Evolutionary conservation across 2,888 invertebrate genomes (phyloP).

Genomic region (Rhimphoctona megacephalus): DNA sequence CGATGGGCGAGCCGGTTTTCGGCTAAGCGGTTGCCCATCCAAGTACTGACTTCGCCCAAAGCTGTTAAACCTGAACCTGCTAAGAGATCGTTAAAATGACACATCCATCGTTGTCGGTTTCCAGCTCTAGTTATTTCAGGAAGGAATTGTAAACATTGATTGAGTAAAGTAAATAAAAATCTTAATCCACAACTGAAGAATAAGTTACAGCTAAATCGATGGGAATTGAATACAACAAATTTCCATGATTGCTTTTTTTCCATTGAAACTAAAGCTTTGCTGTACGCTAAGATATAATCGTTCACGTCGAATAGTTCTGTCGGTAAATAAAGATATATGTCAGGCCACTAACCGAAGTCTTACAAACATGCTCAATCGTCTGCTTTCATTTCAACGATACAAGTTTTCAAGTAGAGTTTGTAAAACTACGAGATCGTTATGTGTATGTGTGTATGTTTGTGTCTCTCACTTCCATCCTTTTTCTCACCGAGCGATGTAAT

Average conservation of each 20-base stretch:
- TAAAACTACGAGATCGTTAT: conserved; percentile 18
- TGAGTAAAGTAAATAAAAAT: neutral
- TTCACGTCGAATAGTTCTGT: neutral
- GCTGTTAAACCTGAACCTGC: neutral
- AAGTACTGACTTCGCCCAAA: neutral
- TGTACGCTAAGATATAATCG: neutral
- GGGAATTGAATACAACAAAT: neutral
- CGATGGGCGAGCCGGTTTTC: too few species aligned
- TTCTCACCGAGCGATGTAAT: neutral
- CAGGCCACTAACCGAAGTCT: conserved; percentile 21
- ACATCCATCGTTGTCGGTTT: neutral
- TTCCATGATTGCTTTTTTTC: neutral
- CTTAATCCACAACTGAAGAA: neutral
- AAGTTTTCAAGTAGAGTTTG: conserved; percentile 54
- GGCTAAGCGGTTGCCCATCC: neutral
- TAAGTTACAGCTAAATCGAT: neutral
- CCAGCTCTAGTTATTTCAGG: neutral
- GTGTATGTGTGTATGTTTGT: neutral
- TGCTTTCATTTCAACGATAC: conserved; percentile 7
- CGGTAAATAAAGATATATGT: neutral
- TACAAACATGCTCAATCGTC: conserved; percentile 25
- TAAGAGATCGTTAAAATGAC: neutral
- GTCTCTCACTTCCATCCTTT: neutral
- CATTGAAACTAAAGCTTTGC: neutral
- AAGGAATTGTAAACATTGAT: too few species aligned